Evolutionary conservation across 1,140 invertebrate species (phyloP).

Genomic region (Saccostrea glomerata): DNA sequence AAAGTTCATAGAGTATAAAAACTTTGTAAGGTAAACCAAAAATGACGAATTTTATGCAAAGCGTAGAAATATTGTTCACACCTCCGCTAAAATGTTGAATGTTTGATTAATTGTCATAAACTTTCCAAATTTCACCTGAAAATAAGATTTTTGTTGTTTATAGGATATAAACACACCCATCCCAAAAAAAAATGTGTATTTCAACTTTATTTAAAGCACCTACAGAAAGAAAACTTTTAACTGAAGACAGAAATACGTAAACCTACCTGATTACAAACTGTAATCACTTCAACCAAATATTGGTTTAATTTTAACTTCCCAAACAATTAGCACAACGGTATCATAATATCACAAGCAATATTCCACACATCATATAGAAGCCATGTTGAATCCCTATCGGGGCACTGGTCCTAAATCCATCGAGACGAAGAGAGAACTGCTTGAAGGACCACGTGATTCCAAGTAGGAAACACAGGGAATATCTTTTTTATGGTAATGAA

Average conservation of each 20-base stretch:
- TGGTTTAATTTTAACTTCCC: neutral
- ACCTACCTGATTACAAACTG: slow-evolving; percentile 14
- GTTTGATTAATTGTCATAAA: neutral
- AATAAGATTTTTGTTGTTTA: neutral
- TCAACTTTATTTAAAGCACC: neutral
- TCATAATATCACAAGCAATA: slow-evolving; percentile 7
- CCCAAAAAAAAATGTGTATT: neutral
- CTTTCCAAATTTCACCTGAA: neutral
- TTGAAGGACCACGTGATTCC: neutral
- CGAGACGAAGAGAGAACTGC: neutral
- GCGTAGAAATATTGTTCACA: neutral
- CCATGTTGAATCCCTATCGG: neutral
- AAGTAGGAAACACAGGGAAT: neutral
- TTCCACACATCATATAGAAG: neutral
- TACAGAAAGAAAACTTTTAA: neutral
- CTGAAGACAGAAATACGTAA: neutral
- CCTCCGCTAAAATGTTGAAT: neutral
- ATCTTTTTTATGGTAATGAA: slow-evolving; percentile 18
- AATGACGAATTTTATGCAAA: slow-evolving; percentile 31
- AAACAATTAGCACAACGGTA: slow-evolving; percentile 1
- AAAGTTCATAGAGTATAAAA: neutral
- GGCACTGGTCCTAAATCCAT: neutral
- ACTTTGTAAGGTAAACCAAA: slow-evolving; percentile 13
- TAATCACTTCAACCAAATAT: slow-evolving; percentile 5
- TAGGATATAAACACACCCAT: neutral